A percentile compares a stretch with the other conserved stretches of the same genome.
Evolutionary conservation across 2,888 invertebrate species (phyloP).

Genomic region (Parthenolecanium corni): DNA sequence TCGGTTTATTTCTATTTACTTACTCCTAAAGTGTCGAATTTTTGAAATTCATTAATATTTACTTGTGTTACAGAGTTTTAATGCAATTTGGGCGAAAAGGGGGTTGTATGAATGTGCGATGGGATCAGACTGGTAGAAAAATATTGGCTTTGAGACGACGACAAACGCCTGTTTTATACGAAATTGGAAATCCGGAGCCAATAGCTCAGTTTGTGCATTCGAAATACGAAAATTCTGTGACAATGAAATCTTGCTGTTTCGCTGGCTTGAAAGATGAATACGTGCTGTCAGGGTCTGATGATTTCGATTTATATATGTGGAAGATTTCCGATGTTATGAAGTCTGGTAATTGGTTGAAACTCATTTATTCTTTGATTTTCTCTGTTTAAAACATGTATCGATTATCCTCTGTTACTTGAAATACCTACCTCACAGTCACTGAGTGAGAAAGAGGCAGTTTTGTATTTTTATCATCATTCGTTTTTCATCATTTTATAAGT

Average conservation of each 20-base stretch:
- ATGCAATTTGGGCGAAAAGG: constrained; percentile 59
- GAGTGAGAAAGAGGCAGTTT: no score
- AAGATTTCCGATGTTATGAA: constrained; percentile 52
- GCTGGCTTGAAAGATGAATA: constrained; percentile 82
- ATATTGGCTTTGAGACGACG: constrained; percentile 72
- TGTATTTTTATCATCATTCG: no score
- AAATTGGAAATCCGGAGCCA: constrained; percentile 53
- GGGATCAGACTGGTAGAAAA: constrained; percentile 64
- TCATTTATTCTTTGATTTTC: no score
- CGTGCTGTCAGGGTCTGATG: constrained; percentile 86
- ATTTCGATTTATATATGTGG: constrained; percentile 92
- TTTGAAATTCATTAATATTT: no score
- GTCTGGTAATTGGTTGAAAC: constrained; percentile 7
- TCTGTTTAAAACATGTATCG: no score
- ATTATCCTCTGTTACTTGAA: no score
- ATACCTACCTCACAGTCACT: no score
- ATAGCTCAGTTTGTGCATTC: constrained; percentile 80
- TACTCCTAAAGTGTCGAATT: no score
- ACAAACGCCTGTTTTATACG: constrained; percentile 70
- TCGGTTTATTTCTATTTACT: constrained; percentile 39
- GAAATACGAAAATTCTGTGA: constrained; percentile 89
- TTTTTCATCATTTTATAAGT: no score
- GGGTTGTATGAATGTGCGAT: constrained; percentile 86
- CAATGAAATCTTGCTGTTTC: constrained; percentile 93
- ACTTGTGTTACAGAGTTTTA: constrained; percentile 47